Conservation (phyloP, 2,888 invertebrate species). For the Harpalus rufipes region DNA sequence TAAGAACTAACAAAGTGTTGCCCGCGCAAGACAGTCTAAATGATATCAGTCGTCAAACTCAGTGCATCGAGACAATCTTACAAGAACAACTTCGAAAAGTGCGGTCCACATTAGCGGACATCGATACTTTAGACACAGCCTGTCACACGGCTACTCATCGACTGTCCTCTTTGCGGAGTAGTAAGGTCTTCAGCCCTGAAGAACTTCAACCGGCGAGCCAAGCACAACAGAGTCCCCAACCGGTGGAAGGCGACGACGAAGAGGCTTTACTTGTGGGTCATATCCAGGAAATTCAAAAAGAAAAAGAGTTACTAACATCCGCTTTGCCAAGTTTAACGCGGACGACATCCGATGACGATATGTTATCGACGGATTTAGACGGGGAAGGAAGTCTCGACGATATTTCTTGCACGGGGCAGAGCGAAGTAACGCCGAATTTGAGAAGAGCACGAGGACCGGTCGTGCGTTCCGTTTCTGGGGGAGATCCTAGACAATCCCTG, state of each 20-base stretch:
- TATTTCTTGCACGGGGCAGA: constrained; percentile 76
- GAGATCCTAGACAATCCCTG: constrained; percentile 72
- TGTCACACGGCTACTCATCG: constrained; percentile 91
- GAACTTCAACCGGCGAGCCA: constrained; percentile 77
- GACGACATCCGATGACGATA: constrained; percentile 92
- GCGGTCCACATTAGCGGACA: constrained; percentile 91
- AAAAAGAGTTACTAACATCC: constrained; percentile 89
- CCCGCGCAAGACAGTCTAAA: constrained; percentile 95
- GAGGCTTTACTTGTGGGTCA: constrained; percentile 88
- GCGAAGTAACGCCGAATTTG: constrained; percentile 66
- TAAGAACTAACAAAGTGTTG: constrained; percentile 91
- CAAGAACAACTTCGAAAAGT: constrained; percentile 91
- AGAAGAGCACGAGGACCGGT: constrained; percentile 74
- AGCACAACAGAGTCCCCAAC: constrained; percentile 72
- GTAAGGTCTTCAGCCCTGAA: constrained; percentile 84
- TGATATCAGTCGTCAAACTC: constrained; percentile 93
- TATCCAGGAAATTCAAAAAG: constrained; percentile 89
- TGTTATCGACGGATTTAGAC: constrained; percentile 89
- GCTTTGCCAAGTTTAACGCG: constrained; percentile 89
- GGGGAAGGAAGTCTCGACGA: constrained; percentile 84
- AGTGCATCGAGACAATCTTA: constrained; percentile 94
- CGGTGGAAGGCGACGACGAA: constrained; percentile 81
- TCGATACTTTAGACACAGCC: constrained; percentile 93
- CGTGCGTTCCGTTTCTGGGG: constrained; percentile 75
- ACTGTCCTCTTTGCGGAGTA: constrained; percentile 87